Conservation (phyloP, 2,113 vertebrate species). For the Nesospiza acunhae region DNA sequence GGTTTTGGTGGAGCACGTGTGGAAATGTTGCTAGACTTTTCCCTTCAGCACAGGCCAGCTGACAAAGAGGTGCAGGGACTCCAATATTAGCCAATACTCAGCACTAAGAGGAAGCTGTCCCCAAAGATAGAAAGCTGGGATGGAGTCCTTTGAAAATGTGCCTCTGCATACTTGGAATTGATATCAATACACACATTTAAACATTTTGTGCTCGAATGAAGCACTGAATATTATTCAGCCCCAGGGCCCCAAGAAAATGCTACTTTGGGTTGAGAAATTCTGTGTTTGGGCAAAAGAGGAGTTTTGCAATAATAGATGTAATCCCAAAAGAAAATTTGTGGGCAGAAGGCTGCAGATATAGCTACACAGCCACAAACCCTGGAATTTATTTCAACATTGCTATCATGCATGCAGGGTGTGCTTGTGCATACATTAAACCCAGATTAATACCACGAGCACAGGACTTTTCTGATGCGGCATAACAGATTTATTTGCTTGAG, state of each 20-base stretch:
- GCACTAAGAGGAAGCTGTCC: not conserved
- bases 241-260: not conserved
- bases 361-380: not conserved
- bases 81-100: not conserved
- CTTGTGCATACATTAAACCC: slow-evolving; percentile 22
- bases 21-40: not conserved
- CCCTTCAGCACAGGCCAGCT: not conserved
- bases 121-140: not conserved
- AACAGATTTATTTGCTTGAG: not conserved
- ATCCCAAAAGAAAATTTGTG: slow-evolving; percentile 20
- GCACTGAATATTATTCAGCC: not conserved
- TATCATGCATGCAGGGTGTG: not conserved
- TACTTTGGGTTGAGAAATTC: slow-evolving; percentile 28
- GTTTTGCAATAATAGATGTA: slow-evolving; percentile 5
- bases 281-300: slow-evolving; percentile 19
- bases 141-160: not conserved
- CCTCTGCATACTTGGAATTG: not conserved
- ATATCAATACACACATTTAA: not conserved
- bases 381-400: slow-evolving; percentile 17
- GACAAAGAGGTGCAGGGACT: not conserved
- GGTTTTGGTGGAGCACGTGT: not conserved
- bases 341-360: not conserved
- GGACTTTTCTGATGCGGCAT: not conserved
- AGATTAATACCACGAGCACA: not conserved
- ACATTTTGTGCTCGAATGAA: not conserved